Evolutionary conservation across 2,888 invertebrate genomes (phyloP).

Genomic region (Heliconius aoede): DNA sequence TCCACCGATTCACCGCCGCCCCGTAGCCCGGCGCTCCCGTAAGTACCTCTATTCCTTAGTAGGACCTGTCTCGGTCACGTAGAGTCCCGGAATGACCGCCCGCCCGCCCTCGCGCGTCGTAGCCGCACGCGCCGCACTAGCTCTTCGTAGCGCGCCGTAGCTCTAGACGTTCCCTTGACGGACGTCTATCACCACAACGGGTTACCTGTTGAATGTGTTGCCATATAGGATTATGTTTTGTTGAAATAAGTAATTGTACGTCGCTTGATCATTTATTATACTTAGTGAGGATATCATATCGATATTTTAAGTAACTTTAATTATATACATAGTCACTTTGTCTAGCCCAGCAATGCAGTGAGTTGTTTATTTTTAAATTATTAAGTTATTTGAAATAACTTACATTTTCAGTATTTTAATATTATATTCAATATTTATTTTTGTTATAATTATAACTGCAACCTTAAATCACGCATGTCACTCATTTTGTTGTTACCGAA

Average conservation of each 20-base stretch:
- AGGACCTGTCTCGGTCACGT: conserved; percentile 26
- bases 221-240: conserved; percentile 52
- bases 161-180: conserved; percentile 57
- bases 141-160: conserved; percentile 38
- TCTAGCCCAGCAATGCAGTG: no score
- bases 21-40: conserved; percentile 46
- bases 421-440: no score
- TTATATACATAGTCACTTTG: no score
- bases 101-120: conserved; percentile 43
- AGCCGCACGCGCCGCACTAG: conserved; percentile 46
- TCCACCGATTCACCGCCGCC: conserved; percentile 46
- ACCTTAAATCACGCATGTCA: no score
- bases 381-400: no score
- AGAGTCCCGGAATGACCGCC: conserved; percentile 41
- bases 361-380: no score
- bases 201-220: conserved; percentile 75
- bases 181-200: conserved; percentile 61
- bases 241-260: conserved; percentile 6
- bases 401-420: no score
- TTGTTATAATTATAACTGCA: no score
- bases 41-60: background rate
- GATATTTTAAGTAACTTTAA: no score
- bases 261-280: no score
- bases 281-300: no score
- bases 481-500: no score